Percentiles rank a stretch among this genome's conserved stretches.
Evolutionary conservation across 1,140 invertebrate species (phyloP).

Genomic region (Aleiodes sp.): DNA sequence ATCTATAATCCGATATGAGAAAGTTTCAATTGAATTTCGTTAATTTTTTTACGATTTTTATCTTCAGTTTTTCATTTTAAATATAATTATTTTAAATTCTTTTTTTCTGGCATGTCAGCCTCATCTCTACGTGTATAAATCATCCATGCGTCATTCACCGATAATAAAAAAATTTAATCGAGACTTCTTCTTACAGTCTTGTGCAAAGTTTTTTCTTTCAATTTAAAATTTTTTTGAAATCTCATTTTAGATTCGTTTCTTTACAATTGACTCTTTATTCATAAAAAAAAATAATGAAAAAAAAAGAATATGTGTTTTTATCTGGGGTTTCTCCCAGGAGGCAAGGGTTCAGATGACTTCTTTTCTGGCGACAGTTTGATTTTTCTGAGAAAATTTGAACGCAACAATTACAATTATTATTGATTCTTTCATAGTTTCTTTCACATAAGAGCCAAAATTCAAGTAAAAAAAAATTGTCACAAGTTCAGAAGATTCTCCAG

Average conservation of each 20-base stretch:
- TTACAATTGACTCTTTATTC: background rate
- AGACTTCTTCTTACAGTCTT: constrained; percentile 7
- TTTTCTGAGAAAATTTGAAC: too few species aligned
- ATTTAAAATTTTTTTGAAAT: background rate
- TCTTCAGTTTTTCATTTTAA: background rate
- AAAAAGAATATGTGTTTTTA: background rate
- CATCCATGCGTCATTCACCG: constrained; percentile 22
- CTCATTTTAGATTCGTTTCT: background rate
- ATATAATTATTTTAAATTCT: background rate
- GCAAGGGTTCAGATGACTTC: background rate
- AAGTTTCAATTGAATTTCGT: constrained; percentile 33
- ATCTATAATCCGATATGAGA: constrained; percentile 40
- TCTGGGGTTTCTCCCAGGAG: background rate
- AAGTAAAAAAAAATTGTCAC: too few species aligned
- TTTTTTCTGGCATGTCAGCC: background rate
- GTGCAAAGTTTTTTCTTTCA: background rate
- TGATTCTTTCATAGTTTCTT: too few species aligned
- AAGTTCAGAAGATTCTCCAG: too few species aligned
- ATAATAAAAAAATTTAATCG: background rate
- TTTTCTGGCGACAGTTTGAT: background rate
- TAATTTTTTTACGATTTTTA: constrained; percentile 19
- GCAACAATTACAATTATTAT: too few species aligned
- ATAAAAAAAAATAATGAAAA: background rate
- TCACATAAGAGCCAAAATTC: too few species aligned
- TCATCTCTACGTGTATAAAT: constrained; percentile 20